Base-by-base conservation (phyloP, 37 sponge, comb jelly and placozoan species). In the Ephydatia muelleri region DNA sequence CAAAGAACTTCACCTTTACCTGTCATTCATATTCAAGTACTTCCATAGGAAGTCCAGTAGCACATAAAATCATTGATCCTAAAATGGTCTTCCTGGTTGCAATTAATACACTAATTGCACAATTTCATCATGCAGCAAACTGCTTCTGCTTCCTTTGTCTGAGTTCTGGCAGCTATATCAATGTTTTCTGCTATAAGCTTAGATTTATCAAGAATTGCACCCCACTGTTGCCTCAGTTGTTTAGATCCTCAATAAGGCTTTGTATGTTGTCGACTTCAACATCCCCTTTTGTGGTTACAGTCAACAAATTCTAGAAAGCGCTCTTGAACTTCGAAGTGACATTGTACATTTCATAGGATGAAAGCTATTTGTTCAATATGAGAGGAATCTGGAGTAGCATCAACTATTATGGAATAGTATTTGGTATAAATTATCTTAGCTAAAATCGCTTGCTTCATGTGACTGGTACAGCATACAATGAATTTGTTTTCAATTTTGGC, bases 161-260 rank as follows among this genome's bases (percentile, higher is more conserved):
- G 57, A 14, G 57, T 57, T 57, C 57, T 19, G 29, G 77, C 77
- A 40, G 36, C 36, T 76, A 76, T 76, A 29, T 40, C 32, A 76
- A 76, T 40, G 28, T 76, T 38, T 40, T 38, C 38, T 29, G 37
- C 77, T 36, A 76, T 40, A 36, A 35, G 35, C 38, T 38, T 76
- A 37, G 77, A 38, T 76, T 76, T 40, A 37, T 38, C 35, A 76
- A 76, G 77, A 76, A 36, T 76, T 28, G 19, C 34, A 72, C 35
- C 38, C 77, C 77, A 76, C 38, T 76, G 77, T 28, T 76, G 3
- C 38, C 77, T 32, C 37, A 76, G 36, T 22, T 76, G n/a, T 35
- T 76, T 35, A 76, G 38, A 28, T 76, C 77, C 35, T 76, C 77
- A 37, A 76, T 76, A 38, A 76, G 25, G 35, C 77, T 76, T 76